Evolutionary conservation across 2,797 vertebrate species (phyloP).

Genomic region (Mormyrus hasselquistii): DNA sequence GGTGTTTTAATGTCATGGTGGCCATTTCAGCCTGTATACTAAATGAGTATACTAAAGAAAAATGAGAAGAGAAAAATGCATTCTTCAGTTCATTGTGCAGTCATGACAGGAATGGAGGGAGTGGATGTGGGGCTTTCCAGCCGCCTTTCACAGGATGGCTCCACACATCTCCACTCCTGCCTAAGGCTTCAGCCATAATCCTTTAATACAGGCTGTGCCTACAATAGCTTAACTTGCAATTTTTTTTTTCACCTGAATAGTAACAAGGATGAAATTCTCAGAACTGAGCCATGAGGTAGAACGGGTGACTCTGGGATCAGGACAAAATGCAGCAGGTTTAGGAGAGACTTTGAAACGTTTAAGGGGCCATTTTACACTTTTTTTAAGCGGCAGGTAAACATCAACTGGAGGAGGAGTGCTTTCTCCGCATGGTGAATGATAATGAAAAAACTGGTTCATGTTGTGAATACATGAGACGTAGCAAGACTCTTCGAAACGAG

Average conservation of each 20-base stretch:
- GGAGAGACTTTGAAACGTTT: neutral
- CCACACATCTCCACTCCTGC: slow-evolving; percentile 49
- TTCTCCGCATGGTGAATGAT: neutral
- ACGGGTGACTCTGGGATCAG: slow-evolving; percentile 18
- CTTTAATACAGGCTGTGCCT: slow-evolving; percentile 58
- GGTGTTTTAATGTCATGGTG: neutral
- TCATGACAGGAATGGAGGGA: slow-evolving; percentile 42
- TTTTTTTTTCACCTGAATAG: slow-evolving; percentile 41
- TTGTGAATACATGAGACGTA: neutral
- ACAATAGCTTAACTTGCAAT: slow-evolving; percentile 59
- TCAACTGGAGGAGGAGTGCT: neutral
- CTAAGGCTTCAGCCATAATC: slow-evolving; percentile 58
- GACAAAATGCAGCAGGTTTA: slow-evolving; percentile 22
- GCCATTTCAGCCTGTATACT: neutral
- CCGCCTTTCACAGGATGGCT: slow-evolving; percentile 39
- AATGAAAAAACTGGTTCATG: neutral
- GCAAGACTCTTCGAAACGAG: neutral
- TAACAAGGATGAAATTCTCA: slow-evolving; percentile 50
- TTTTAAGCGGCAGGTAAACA: neutral
- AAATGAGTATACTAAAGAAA: neutral
- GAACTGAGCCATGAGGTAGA: slow-evolving; percentile 34
- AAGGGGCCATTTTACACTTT: neutral
- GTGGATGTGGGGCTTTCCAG: slow-evolving; percentile 40
- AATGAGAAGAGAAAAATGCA: slow-evolving; percentile 7
- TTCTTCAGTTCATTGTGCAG: slow-evolving; percentile 36